These are phyloP conservation scores for Tetranychus cinnabarinus DNA, from an alignment of 1,140 invertebrate genomes.

Conservation along the genomic window DNA sequence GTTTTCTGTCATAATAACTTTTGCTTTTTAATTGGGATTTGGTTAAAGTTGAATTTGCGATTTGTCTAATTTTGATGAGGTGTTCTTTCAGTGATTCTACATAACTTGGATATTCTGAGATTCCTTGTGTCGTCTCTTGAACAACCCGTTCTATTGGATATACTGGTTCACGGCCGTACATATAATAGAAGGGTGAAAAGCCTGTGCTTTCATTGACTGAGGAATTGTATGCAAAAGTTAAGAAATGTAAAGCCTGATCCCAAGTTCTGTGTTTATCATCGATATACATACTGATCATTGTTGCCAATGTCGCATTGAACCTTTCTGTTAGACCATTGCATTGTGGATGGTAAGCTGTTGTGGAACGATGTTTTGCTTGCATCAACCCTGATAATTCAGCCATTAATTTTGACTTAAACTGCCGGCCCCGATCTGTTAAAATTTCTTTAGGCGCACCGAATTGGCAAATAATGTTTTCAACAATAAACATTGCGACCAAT, in stretches of 20 bases:
- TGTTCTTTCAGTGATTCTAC: not conserved
- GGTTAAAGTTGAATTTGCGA: not conserved
- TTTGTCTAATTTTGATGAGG: not conserved
- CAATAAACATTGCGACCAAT: conserved; percentile 14
- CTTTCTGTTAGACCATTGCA: conserved; percentile 12
- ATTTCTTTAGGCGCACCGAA: conserved; percentile 10
- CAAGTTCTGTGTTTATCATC: conserved; percentile 19
- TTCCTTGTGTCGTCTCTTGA: not conserved
- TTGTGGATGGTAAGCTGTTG: conserved; percentile 8
- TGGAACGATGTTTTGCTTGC: conserved; percentile 1
- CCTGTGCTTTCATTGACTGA: conserved; percentile 19
- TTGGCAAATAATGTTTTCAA: conserved; percentile 10
- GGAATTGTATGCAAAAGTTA: conserved; percentile 24
- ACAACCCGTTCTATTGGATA: not conserved
- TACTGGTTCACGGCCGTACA: conserved; percentile 21
- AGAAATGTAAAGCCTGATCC: conserved; percentile 21
- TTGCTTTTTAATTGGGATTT: not conserved
- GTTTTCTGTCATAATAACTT: not conserved
- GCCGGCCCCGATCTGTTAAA: conserved; percentile 10
- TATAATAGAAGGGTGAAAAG: conserved; percentile 21
- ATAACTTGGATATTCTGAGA: not conserved
- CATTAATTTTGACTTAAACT: conserved; percentile 7
- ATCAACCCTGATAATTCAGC: not conserved
- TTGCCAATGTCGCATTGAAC: conserved; percentile 10
- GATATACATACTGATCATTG: conserved; percentile 14